These are phyloP conservation scores for Dasyprocta punctata DNA, from an alignment of 2,113 vertebrate species.

Conservation along the genomic window DNA sequence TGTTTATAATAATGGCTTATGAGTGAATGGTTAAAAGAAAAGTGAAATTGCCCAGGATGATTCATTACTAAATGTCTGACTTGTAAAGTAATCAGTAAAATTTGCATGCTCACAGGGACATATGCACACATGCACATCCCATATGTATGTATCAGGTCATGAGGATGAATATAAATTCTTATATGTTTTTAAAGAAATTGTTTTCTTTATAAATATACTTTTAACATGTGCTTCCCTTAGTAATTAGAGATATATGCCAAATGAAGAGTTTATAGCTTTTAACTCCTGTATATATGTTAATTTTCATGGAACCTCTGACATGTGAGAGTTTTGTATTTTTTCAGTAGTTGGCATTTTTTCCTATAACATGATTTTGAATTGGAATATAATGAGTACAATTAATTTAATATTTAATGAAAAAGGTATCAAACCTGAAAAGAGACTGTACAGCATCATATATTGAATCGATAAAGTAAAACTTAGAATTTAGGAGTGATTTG, in stretches of 20 bases:
- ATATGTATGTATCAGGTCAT: neutral
- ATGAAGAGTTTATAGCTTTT: neutral
- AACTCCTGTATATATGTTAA: neutral
- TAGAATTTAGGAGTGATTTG: neutral
- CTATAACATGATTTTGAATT: conserved; percentile 1
- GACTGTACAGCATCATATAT: neutral
- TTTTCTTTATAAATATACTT: neutral
- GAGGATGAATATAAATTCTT: neutral
- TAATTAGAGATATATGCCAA: neutral
- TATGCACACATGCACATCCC: neutral
- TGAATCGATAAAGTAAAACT: neutral
- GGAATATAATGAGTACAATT: neutral
- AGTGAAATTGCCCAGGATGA: neutral
- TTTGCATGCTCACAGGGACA: neutral
- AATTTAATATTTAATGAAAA: neutral
- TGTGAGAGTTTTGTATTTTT: neutral
- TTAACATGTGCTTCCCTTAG: neutral
- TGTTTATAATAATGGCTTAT: neutral
- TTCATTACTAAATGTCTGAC: neutral
- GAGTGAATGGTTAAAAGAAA: neutral
- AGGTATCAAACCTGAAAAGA: neutral
- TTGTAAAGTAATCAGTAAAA: neutral
- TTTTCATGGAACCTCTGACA: neutral
- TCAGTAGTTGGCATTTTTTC: neutral
- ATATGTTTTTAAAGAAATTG: neutral